Evolutionary conservation across 1,140 invertebrate genomes (phyloP), one percentile per base, ranked within the genome.

Genomic region (Hirudo medicinalis): DNA sequence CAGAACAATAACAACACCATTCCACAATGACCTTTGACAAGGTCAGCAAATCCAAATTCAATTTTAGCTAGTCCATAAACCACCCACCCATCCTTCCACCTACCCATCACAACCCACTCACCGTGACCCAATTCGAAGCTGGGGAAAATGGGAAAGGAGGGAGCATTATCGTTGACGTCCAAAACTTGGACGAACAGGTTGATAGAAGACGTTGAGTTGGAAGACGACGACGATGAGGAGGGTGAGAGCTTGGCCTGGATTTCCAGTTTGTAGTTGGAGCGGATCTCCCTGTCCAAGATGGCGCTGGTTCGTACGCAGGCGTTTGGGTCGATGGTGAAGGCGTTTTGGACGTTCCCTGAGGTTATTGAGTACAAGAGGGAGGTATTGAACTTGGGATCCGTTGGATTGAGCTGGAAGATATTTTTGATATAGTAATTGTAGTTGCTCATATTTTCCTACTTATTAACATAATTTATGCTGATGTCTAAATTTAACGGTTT

Each of bases 221-320:
- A 63, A 13, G 57, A 63, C 0, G 57, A 63, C 9, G 20, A 63
- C 57, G 57, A 25, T 32, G 29, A 49, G 3, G 43, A 63, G 9
- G 57, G 19, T 20, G 57, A 25, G 11, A 11, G 22, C 29, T 13
- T 63, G 22, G 57, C 57, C 15, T 32, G 22, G 29, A 63, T 63
- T 63, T 63, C 57, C 22, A 63, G 57, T 63, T 63, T 63, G 29
- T 63, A 63, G 20, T 63, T 63, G 22, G 57, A 63, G 22, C 57
- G 22, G 57, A 63, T 63, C 15, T 63, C 57, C 57, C 57, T 63
- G 20, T 63, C 57, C 9, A 63, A 20, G 57, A 63, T 63, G 9
- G 29, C 57, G 19, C 29, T 63, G 29, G 57, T 63, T 32, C 57
- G 4, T 4, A 63, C 3, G 43, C 43, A 8, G 20, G 57, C 11